These are phyloP conservation scores for Mythimna pallens DNA, from an alignment of 2,888 invertebrate genomes.

Conservation along the genomic window DNA sequence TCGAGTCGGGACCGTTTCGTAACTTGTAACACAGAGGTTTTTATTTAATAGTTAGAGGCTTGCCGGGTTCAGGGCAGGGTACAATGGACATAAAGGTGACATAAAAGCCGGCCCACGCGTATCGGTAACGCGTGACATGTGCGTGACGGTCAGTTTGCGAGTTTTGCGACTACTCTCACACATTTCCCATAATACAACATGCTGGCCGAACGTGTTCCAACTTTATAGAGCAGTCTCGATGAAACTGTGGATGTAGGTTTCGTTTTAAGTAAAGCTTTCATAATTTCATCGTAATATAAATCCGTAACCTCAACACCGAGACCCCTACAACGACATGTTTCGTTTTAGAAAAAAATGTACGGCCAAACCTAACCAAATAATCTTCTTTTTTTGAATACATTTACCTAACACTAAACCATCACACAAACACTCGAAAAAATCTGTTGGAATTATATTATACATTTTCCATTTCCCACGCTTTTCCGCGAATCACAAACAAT, in stretches of 20 bases:
- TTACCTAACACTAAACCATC: too few relatives aligned
- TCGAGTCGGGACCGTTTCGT: conserved; percentile 44
- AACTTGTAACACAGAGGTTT: conserved; percentile 52
- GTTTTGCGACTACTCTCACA: conserved; percentile 44
- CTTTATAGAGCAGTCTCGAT: conserved; percentile 33
- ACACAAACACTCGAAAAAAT: too few relatives aligned
- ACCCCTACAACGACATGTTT: not conserved
- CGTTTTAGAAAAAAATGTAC: not conserved
- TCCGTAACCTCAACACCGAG: not conserved
- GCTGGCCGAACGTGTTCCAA: conserved; percentile 34
- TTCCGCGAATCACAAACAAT: too few relatives aligned
- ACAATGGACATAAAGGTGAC: conserved; percentile 43
- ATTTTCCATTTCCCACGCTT: too few relatives aligned
- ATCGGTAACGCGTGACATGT: conserved; percentile 61
- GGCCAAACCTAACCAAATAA: too few relatives aligned
- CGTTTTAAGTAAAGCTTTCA: conserved; percentile 1
- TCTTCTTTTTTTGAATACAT: too few relatives aligned
- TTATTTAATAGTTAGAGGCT: conserved; percentile 55
- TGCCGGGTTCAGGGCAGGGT: conserved; percentile 46
- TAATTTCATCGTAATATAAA: conserved; percentile 7
- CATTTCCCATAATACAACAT: conserved; percentile 42
- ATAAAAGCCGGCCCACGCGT: conserved; percentile 47
- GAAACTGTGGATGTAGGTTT: conserved; percentile 19
- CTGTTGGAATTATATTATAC: too few relatives aligned
- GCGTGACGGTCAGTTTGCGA: conserved; percentile 59